Evolutionary conservation across 1,140 invertebrate genomes (phyloP), one percentile per base, ranked within the genome.

Genomic region (Galleria mellonella): DNA sequence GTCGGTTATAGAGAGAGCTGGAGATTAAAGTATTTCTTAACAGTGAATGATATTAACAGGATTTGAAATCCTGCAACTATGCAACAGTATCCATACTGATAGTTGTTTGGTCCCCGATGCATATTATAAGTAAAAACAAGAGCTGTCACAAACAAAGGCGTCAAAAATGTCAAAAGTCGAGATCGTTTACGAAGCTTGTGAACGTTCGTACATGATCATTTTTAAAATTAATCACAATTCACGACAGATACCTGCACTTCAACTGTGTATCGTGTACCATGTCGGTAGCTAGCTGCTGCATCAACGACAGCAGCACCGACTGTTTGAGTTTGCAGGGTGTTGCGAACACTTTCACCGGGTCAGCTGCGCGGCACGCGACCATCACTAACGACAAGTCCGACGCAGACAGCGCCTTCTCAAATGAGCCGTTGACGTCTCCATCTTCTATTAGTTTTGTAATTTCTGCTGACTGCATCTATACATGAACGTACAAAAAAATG

Each of bases 221-320:
- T n/a, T n/a, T n/a, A n/a, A n/a, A n/a, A n/a, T n/a, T n/a, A n/a
- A n/a, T n/a, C n/a, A n/a, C n/a, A n/a, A n/a, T n/a, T n/a, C n/a
- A n/a, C n/a, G n/a, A n/a, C 0, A 32, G 58, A 61, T 87, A 97
- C 96, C 92, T 95, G 66, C 94, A 90, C 82, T 98, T 98, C 0
- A 96, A 86, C 64, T 96, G 94, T 3, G 94, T 96, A 53, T 96
- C 91, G 46, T 92, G 90, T 23, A 89, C 89, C 74, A 98, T 90
- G 74, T 98, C 95, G 0, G 94, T 92, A 4, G 95, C 93, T 1
- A 98, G 89, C 68, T 98, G 97, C 72, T 97, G 96, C 41, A 97
- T 92, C 4, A 98, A 88, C 0, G 96, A 96, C 11, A 98, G 83
- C 17, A 98, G 87, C 8, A 97, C 94, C 43, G 93, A 91, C 65